Conservation (phyloP, 2,113 vertebrate species). For the Chaetodon trifascialis region DNA sequence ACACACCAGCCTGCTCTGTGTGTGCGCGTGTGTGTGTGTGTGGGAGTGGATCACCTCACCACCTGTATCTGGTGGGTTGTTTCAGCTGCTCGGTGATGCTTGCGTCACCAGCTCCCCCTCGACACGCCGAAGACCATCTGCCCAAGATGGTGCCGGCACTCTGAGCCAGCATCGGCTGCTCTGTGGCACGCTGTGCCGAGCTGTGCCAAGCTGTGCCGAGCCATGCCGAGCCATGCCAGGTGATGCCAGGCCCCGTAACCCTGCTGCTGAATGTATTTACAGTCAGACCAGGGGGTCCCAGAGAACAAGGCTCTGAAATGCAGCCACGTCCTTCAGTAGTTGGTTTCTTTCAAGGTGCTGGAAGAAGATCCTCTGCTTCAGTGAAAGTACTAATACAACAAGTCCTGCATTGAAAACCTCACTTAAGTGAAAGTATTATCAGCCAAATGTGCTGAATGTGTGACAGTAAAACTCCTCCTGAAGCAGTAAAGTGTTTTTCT, state of each 20-base stretch:
- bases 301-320: background rate
- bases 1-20: conserved; percentile 15
- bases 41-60: conserved; percentile 46
- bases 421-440: too few species aligned
- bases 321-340: background rate
- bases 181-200: background rate
- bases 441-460: too few species aligned
- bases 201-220: background rate
- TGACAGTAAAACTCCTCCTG: too few species aligned
- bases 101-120: conserved; percentile 53
- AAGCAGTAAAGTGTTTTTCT: too few species aligned
- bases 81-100: conserved; percentile 62
- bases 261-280: conserved; percentile 4
- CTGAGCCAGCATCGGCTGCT: conserved; percentile 26
- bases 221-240: conserved; percentile 11
- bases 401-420: too few species aligned
- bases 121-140: conserved; percentile 68
- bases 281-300: background rate
- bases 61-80: conserved; percentile 70
- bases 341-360: background rate
- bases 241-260: background rate
- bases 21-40: conserved; percentile 29
- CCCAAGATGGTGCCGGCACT: conserved; percentile 26
- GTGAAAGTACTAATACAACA: too few species aligned
- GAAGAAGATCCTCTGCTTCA: too few species aligned